A percentile compares a stretch with the other conserved stretches of the same genome.
phyloP scores from a whole-genome alignment of 53 echinoderm and acorn worm species.

The Arbacia lixula region DNA sequence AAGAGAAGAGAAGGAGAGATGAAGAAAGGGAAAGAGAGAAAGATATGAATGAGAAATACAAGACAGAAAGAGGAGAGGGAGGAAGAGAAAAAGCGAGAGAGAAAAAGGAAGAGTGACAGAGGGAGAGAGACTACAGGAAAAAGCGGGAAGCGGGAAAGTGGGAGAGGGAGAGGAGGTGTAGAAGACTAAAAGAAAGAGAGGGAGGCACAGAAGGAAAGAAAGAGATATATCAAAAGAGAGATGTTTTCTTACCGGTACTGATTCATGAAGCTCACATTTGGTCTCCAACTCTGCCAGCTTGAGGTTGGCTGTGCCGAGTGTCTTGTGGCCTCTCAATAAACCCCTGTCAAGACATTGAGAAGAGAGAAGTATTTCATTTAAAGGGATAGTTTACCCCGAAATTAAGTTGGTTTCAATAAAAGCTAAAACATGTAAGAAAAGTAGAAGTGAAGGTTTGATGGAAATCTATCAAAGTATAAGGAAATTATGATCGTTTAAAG shows the following conservation, averaged over 20 bases:
- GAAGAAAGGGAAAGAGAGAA: too few relatives aligned
- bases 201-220: too few relatives aligned
- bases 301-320: conserved; percentile 71
- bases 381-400: background rate
- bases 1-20: too few relatives aligned
- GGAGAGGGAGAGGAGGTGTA: background rate
- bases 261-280: conserved; percentile 89
- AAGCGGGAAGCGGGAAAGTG: too few relatives aligned
- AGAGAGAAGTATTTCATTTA: too few relatives aligned
- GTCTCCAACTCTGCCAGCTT: conserved; percentile 90
- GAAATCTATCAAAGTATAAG: background rate
- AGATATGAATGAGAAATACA: too few relatives aligned
- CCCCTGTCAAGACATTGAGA: conserved; percentile 58
- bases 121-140: too few relatives aligned
- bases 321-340: conserved; percentile 80
- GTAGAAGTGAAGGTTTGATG: background rate
- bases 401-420: background rate
- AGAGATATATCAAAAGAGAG: background rate
- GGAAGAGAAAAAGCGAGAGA: too few relatives aligned
- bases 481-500: background rate
- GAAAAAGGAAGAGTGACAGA: too few relatives aligned
- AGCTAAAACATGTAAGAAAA: background rate
- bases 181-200: too few relatives aligned
- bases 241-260: conserved; percentile 72
- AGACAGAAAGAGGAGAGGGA: too few relatives aligned